A percentile compares a stretch with the other conserved stretches of the same genome.
phyloP scores from a whole-genome alignment of 2,113 vertebrate genomes.

The Phrynosoma platyrhinos region DNA sequence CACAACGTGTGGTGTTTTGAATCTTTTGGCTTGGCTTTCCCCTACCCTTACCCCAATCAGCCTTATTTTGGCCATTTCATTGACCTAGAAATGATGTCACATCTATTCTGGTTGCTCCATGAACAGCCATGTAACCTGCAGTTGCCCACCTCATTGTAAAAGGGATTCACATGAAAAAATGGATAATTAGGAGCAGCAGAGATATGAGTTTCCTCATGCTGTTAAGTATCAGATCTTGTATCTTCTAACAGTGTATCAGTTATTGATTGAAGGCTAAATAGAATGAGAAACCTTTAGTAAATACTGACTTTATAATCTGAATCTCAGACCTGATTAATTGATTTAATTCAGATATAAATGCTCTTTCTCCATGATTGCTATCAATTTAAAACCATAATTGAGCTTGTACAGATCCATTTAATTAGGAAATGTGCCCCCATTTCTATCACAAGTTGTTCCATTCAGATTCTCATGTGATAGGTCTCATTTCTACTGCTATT shows the following conservation, averaged over 20 bases:
- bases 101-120: too few species aligned
- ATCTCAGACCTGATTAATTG: background rate
- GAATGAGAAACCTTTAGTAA: constrained; percentile 40
- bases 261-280: background rate
- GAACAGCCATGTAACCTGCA: background rate
- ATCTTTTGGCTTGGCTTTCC: too few species aligned
- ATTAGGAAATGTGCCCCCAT: background rate
- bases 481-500: background rate
- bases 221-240: background rate
- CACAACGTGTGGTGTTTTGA: too few species aligned
- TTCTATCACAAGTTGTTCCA: background rate
- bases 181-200: constrained; percentile 27
- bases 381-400: background rate
- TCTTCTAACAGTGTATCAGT: too few species aligned
- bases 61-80: background rate
- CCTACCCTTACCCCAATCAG: background rate
- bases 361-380: background rate
- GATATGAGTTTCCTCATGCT: constrained; percentile 18
- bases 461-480: background rate
- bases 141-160: constrained; percentile 9
- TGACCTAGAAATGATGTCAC: too few species aligned
- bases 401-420: background rate
- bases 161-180: constrained; percentile 37
- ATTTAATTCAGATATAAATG: background rate
- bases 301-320: constrained; percentile 29